Base-by-base conservation (phyloP, 2,797 vertebrate genomes). In the Acrossocheilus wenchowensis region DNA sequence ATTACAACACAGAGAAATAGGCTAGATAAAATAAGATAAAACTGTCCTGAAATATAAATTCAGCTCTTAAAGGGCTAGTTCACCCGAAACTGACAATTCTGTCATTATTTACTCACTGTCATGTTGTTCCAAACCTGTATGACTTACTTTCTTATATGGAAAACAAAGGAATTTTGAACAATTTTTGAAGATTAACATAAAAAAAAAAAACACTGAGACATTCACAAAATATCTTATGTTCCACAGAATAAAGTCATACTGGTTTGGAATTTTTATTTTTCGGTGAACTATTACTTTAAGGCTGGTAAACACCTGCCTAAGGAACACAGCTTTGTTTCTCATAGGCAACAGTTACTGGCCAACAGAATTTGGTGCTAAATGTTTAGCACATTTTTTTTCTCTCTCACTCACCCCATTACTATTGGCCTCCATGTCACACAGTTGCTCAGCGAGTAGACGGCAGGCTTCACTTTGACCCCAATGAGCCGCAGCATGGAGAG, bases 381-480 rank as follows among this genome's bases (percentile, higher is more conserved):
- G 4, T 30, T 77, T 36, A 36, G 48, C 74, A 54, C 50, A 23
- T 54, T 23, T 43, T 11, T 30, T 12, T 0, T 43, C 34, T 39
- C 6, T 14, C 11, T 57, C 36, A 43, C 79, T 68, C 43, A 81
- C 97, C 92, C 95, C 96, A 0, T 97, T 96, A 89, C 97, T 98
- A 86, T 93, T 94, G 0, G 96, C 94, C 86, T 97, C 96, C 97
- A 98, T 98, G 88, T 97, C 96, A 87, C 97, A 97, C 12, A 97
- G 94, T 11, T 97, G 95, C 87, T 98, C 97, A 0, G 96, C 96
- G 86, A 98, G 93, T 48, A 98, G 91, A 72, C 93, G 91, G 85
- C 97, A 98, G 83, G 97, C 97, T 3, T 98, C 97, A 3, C 95
- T 95, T 88, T 98, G 97, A 0, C 97, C 97, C 97, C 97, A 98